Conservation (phyloP, 1,140 invertebrate species). For the Polypedilum vanderplanki region DNA sequence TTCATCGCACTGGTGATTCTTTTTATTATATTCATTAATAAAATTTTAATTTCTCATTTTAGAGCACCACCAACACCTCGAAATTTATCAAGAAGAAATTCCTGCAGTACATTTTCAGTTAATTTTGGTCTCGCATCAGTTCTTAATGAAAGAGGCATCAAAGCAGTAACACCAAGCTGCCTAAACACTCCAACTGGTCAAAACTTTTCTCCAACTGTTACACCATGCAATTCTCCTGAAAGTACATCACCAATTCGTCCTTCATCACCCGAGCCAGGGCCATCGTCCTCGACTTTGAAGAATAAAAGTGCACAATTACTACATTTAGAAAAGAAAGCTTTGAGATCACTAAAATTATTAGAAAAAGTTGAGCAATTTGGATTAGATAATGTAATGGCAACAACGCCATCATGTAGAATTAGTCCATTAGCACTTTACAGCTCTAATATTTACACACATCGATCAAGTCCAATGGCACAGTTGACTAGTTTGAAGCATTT, state of each 20-base stretch:
- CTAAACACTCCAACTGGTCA: constrained; percentile 59
- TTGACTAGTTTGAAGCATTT: constrained; percentile 59
- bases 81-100: constrained; percentile 56
- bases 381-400: constrained; percentile 57
- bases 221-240: constrained; percentile 71
- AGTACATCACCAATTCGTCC: constrained; percentile 48
- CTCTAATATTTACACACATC: constrained; percentile 45
- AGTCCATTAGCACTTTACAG: constrained; percentile 51
- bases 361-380: constrained; percentile 64
- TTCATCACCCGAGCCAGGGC: constrained; percentile 50
- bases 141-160: constrained; percentile 72
- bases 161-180: constrained; percentile 60
- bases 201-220: constrained; percentile 69
- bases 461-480: constrained; percentile 64
- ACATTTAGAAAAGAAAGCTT: constrained; percentile 46
- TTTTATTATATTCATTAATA: not conserved
- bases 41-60: not conserved
- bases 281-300: constrained; percentile 45
- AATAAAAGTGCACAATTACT: constrained; percentile 45
- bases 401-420: constrained; percentile 41
- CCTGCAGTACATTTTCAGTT: constrained; percentile 71
- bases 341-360: constrained; percentile 51
- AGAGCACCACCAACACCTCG: constrained; percentile 51
- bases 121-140: constrained; percentile 71
- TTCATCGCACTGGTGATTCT: too few species aligned